These are phyloP conservation scores for Trichogramma evanescens DNA, from an alignment of 2,888 invertebrate species.

Conservation along the genomic window DNA sequence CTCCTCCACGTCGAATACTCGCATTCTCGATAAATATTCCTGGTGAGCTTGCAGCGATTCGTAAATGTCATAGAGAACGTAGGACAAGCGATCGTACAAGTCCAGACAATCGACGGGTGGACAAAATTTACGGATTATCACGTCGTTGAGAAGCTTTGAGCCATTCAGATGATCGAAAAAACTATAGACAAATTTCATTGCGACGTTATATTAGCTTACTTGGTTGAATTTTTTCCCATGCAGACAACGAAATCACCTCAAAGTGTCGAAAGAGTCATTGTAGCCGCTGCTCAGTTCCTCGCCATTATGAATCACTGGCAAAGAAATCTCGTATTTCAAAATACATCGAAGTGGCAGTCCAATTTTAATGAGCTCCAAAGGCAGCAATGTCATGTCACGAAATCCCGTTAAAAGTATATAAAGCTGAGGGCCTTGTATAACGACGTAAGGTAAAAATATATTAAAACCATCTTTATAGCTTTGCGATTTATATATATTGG, in stretches of 20 bases:
- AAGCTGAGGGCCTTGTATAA: slow-evolving; percentile 48
- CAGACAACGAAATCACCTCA: too few species aligned
- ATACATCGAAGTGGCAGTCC: slow-evolving; percentile 34
- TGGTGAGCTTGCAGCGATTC: slow-evolving; percentile 50
- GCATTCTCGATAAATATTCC: slow-evolving; percentile 50
- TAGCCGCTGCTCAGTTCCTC: too few species aligned
- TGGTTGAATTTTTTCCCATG: background rate
- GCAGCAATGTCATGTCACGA: slow-evolving; percentile 31
- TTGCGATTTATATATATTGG: background rate
- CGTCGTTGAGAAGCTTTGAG: background rate
- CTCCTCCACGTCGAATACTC: slow-evolving; percentile 28
- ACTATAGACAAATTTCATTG: too few species aligned
- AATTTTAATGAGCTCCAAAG: slow-evolving; percentile 28
- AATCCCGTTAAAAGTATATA: slow-evolving; percentile 54
- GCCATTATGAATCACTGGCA: too few species aligned
- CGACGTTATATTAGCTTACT: too few species aligned
- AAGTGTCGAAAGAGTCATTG: too few species aligned
- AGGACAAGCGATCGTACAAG: slow-evolving; percentile 52
- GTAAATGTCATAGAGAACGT: slow-evolving; percentile 52
- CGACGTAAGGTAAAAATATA: background rate
- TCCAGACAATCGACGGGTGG: slow-evolving; percentile 26
- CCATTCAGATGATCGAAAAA: too few species aligned
- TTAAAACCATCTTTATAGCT: background rate
- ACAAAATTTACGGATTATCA: background rate
- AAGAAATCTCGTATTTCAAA: slow-evolving; percentile 28